phyloP scores from a whole-genome alignment of 2,113 vertebrate species.

The Stomatorhinus ivindoensis region DNA sequence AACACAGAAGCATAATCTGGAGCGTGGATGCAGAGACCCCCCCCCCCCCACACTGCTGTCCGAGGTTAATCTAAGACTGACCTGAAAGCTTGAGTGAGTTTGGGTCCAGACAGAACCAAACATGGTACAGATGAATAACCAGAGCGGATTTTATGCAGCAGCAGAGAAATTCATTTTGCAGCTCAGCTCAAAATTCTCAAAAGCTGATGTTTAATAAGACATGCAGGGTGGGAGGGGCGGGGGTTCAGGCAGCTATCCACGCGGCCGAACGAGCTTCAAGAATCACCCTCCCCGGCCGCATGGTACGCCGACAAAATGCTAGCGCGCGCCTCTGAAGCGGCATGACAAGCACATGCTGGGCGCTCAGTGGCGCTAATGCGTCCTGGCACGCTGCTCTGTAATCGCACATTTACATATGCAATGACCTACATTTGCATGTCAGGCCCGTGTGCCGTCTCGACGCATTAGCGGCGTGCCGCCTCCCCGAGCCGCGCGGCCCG shows the following conservation, averaged over 20 bases:
- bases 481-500: conserved; percentile 75
- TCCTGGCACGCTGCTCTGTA: conserved; percentile 96
- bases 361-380: conserved; percentile 96
- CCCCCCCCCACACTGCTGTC: neutral
- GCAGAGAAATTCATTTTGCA: neutral
- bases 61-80: neutral
- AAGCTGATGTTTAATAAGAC: neutral
- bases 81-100: neutral
- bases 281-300: conserved; percentile 69
- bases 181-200: neutral
- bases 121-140: neutral
- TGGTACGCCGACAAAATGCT: conserved; percentile 86
- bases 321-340: conserved; percentile 83
- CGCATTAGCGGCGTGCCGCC: conserved; percentile 83
- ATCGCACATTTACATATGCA: conserved; percentile 99
- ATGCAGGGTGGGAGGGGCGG: neutral
- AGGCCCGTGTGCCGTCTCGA: conserved; percentile 93
- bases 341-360: conserved; percentile 98
- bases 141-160: neutral
- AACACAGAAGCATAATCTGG: conserved; percentile 45
- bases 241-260: conserved; percentile 15
- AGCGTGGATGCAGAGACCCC: conserved; percentile 21
- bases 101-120: neutral
- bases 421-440: conserved; percentile 99
- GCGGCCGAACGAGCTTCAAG: conserved; percentile 40